Percentiles rank a stretch among this genome's conserved stretches.
These are phyloP conservation scores for Euglossa dilemma DNA, from an alignment of 1,140 invertebrate genomes.

Conservation along the genomic window DNA sequence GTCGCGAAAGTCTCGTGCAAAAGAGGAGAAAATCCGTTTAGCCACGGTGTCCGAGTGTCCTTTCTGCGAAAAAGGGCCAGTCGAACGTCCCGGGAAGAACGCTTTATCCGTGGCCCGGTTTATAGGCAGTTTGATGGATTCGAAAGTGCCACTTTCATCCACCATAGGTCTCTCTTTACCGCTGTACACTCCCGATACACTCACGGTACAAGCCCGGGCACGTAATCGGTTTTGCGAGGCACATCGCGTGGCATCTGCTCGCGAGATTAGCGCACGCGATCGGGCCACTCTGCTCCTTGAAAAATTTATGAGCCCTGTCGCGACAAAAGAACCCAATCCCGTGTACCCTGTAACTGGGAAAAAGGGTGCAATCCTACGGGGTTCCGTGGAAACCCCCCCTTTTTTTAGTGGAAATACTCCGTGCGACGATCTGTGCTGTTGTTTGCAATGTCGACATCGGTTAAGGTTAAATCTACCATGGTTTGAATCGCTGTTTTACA, in stretches of 20 bases:
- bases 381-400: neutral
- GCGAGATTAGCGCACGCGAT: slow-evolving; percentile 72
- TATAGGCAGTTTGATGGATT: slow-evolving; percentile 63
- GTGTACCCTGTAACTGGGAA: slow-evolving; percentile 41
- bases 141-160: slow-evolving; percentile 62
- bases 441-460: too few species aligned
- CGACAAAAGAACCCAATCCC: slow-evolving; percentile 24
- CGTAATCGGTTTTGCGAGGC: slow-evolving; percentile 69
- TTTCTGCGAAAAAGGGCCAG: slow-evolving; percentile 36
- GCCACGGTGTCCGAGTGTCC: slow-evolving; percentile 62
- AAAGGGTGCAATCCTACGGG: neutral
- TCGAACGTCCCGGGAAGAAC: slow-evolving; percentile 17
- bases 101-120: slow-evolving; percentile 52
- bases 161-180: slow-evolving; percentile 58
- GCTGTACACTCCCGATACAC: slow-evolving; percentile 43
- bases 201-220: slow-evolving; percentile 7
- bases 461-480: too few species aligned
- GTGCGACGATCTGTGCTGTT: too few species aligned
- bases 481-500: too few species aligned
- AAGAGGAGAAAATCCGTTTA: slow-evolving; percentile 60
- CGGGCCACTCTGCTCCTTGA: slow-evolving; percentile 60
- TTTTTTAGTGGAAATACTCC: too few species aligned
- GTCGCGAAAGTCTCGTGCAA: slow-evolving; percentile 35
- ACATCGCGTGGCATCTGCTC: slow-evolving; percentile 75
- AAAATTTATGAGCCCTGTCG: slow-evolving; percentile 62